Conservation (phyloP, 2,797 vertebrate species). For the Notamacropus eugenii region DNA sequence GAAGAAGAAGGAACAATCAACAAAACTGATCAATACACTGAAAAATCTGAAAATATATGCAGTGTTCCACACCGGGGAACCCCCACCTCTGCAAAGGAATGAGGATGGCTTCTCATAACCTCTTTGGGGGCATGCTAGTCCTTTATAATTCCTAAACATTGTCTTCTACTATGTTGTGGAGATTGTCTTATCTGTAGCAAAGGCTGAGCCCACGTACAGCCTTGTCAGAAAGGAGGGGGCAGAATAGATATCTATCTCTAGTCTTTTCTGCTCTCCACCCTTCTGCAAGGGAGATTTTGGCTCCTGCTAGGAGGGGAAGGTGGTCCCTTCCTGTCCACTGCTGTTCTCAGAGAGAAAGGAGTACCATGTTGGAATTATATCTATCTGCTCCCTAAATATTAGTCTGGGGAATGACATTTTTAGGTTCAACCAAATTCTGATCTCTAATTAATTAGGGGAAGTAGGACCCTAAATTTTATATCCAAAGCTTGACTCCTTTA, state of each 20-base stretch:
- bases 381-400: neutral
- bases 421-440: neutral
- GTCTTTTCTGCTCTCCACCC: no score
- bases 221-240: neutral
- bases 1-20: no score
- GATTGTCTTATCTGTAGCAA: neutral
- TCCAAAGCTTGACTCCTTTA: neutral
- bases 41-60: neutral
- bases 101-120: neutral
- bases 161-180: neutral
- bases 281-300: neutral
- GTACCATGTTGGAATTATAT: no score
- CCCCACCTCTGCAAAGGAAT: neutral
- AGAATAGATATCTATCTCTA: no score
- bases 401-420: neutral
- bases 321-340: neutral
- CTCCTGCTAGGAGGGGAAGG: neutral
- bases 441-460: neutral
- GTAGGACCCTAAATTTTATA: neutral
- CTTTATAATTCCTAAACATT: neutral
- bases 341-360: neutral
- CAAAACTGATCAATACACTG: no score
- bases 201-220: rapidly evolving
- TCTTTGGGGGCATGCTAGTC: neutral
- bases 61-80: neutral